Evolutionary conservation across 2,888 invertebrate genomes (phyloP), one percentile per base, ranked within the genome.

Genomic region (Cartodere bifasciata): DNA sequence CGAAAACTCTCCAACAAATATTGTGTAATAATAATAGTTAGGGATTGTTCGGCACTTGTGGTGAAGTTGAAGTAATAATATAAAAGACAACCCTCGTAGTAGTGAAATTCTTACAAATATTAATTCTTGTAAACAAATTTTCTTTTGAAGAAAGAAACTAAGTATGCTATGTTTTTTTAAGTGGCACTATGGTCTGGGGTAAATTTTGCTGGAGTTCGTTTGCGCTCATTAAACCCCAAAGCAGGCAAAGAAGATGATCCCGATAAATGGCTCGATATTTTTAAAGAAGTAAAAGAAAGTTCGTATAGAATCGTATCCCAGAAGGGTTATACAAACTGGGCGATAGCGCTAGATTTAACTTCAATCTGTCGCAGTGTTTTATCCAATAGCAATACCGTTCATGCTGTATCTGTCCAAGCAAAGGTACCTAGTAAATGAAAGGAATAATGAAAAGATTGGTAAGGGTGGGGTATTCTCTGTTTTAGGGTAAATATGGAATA

Each of bases 121-220:
- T n/a, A n/a, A n/a, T n/a, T n/a, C n/a, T n/a, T n/a, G n/a, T n/a
- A n/a, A n/a, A n/a, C n/a, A n/a, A n/a, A n/a, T n/a, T n/a, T n/a
- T n/a, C n/a, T n/a, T n/a, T n/a, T n/a, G n/a, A n/a, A n/a, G n/a
- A n/a, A n/a, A n/a, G n/a, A n/a, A n/a, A n/a, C n/a, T n/a, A n/a
- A n/a, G n/a, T n/a, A n/a, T n/a, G n/a, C n/a, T n/a, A n/a, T n/a
- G n/a, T n/a, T n/a, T n/a, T n/a, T n/a, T n/a, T n/a, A n/a, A 84
- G 85, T 91, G 37, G 82, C 90, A 5, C 84, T 92, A 1, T 92
- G 91, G 91, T 90, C 90, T 2, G 86, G 87, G 7, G 88, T 90
- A 13, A 91, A 90, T 58, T 74, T 92, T 24, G 90, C 87, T 4
- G 92, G 91, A 4, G 87, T 90, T 0, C 71, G 81, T 3, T 66